A percentile compares a stretch with the other conserved stretches of the same genome.
Conservation (phyloP, 2,797 vertebrate species). For the Pipistrellus kuhlii region DNA sequence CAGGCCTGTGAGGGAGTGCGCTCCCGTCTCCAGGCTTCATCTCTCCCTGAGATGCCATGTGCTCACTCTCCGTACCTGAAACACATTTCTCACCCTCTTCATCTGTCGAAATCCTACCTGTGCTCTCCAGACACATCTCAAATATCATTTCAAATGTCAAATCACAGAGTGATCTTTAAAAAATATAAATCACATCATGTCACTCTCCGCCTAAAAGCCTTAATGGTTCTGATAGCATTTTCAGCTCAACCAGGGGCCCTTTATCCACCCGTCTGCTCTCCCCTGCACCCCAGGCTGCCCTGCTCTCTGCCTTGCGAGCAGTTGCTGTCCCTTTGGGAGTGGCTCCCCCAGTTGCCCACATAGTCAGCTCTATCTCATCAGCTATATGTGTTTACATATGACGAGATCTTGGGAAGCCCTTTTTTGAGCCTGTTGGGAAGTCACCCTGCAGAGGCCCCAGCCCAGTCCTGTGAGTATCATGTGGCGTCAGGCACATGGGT, state of each 20-base stretch:
- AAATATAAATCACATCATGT: constrained; percentile 12
- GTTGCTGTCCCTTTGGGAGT: background rate
- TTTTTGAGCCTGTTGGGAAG: background rate
- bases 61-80: background rate
- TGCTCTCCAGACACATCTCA: constrained; percentile 55
- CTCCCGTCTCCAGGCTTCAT: background rate
- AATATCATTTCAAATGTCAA: constrained; percentile 74
- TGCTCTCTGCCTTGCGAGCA: background rate
- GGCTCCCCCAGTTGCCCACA: background rate
- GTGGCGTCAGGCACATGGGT: background rate
- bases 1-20: background rate
- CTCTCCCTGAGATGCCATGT: background rate
- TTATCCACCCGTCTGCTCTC: background rate
- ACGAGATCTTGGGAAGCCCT: background rate
- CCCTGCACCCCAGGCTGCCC: background rate
- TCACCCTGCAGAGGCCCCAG: background rate
- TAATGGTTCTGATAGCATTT: background rate
- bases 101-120: constrained; percentile 48
- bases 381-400: background rate
- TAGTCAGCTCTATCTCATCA: background rate
- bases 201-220: background rate
- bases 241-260: background rate
- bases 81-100: background rate
- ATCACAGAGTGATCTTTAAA: constrained; percentile 59
- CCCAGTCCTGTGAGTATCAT: background rate